Base-by-base conservation (phyloP, 2,888 invertebrate genomes). In the Erynnis tages region DNA sequence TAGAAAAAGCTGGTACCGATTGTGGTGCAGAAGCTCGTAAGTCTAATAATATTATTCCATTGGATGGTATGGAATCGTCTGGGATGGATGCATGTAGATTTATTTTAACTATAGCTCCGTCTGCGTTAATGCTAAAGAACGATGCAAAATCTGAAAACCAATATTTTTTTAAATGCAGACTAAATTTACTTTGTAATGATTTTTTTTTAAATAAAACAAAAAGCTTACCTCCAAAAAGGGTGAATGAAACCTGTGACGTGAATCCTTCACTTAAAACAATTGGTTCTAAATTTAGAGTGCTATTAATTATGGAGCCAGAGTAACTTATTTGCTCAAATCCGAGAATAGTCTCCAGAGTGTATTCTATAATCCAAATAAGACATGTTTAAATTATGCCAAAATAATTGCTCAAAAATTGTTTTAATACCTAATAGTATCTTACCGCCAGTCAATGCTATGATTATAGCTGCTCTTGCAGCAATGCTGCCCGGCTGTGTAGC, bases 241-340 rank as follows among this genome's bases (percentile, higher is more conserved):
- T 43, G 40, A 71, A 69, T 4, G 32, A 8, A 2, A 75, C 71
- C 14, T 54, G 54, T 3, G 57, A 6, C 5, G 58, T 55, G 53
- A 62, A 68, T 37, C 71, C 73, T 49, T 66, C 62, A 4, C 41
- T 61, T 2, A 76, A 61, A n/a, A 56, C 60, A 16, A 76, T 72
- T 0, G 65, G 53, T 13, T 58, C 56, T 40, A 73, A 53, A n/a
- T 47, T 49, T 6, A 63, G 19, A 25, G 57, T 55, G 14, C 58
- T 57, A 43, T 62, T 55, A 3, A 21, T 7, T 2, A 73, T 59
- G 1, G 64, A 48, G 2, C 74, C 74, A 2, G 65, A 10, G 53
- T 71, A 72, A 21, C 52, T 63, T 25, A 58, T 45, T 30, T 58
- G 58, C 38, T 72, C 67, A 46, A 74, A 74, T 4, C 59, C 64